Base-by-base conservation (phyloP, 1,140 invertebrate species). In the Latrodectus geometricus region DNA sequence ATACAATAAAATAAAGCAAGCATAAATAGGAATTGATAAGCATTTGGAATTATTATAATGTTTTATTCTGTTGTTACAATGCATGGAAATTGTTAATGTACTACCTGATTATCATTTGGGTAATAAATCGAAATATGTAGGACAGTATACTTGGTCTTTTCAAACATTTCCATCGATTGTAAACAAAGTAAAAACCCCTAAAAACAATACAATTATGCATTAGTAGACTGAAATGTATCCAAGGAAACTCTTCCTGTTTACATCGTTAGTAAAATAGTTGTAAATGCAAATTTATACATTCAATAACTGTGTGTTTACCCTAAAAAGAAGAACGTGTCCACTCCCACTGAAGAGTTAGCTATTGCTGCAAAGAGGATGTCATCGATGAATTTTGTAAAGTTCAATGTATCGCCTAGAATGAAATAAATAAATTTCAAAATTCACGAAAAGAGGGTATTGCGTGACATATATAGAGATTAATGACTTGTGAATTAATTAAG, bases 291-390 rank as follows among this genome's bases (percentile, higher is more conserved):
- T 52, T 68, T 54, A 52, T 23, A 21, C 9, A 11, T 21, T 69
- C 68, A 69, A n/a, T 21, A 21, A 35, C 35, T 50, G 4, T 17
- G 52, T 48, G 49, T 78, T 76, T 82, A 87, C 86, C 69, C 74
- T 61, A 87, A 72, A 77, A 87, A 81, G 66, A 87, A 87, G 20
- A 87, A 76, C 9, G 78, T 82, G 20, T 87, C 86, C 2, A 74
- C 79, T 11, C 78, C 78, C n/a, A 81, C 78, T 15, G 86, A 87
- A 7, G 86, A 75, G 50, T 87, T 87, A 17, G 78, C 79, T 21
- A 87, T 50, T 8, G 74, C 54, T 56, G 48, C 72, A 66, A 87
- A 87, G 14, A 82, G 17, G 0, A 87, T 14, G 8, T 87, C 61
- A 17, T 87, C 79, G 15, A 76, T 87, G 49, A 87, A 87, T 66